Percentiles rank a stretch among this genome's conserved stretches.
Evolutionary conservation across 1,140 invertebrate species (phyloP).

Genomic region (Solenopsis invicta): DNA sequence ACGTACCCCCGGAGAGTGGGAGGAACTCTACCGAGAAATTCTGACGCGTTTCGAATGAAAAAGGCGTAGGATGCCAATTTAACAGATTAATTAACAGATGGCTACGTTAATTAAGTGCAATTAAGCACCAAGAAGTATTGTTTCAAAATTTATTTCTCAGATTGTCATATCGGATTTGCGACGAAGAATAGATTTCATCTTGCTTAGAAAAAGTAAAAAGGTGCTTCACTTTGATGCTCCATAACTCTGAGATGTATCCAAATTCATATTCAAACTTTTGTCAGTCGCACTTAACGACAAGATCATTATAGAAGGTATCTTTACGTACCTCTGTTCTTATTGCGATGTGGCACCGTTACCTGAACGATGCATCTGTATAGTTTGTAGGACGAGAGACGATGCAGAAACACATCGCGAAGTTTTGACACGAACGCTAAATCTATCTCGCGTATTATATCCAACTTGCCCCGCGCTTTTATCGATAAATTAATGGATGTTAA

Average conservation of each 20-base stretch:
- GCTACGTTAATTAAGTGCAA: conserved; percentile 2
- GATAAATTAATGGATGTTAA: conserved; percentile 63
- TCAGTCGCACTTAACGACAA: conserved; percentile 14
- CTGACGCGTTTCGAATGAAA: conserved; percentile 23
- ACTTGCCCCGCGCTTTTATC: conserved; percentile 49
- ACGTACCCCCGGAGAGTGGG: not conserved
- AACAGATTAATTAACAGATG: conserved; percentile 30
- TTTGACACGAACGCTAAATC: conserved; percentile 44
- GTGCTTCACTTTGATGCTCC: not conserved
- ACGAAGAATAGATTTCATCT: not conserved
- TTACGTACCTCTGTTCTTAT: not conserved
- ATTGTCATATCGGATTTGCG: not conserved
- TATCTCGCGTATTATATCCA: conserved; percentile 50
- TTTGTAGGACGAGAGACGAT: conserved; percentile 33
- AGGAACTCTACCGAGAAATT: conserved; percentile 24
- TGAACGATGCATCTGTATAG: conserved; percentile 25
- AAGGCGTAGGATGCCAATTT: conserved; percentile 19
- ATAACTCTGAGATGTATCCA: not conserved
- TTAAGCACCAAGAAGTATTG: not conserved
- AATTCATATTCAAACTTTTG: conserved; percentile 1
- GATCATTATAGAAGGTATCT: conserved; percentile 13
- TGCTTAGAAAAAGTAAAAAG: not conserved
- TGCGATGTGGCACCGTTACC: conserved; percentile 14
- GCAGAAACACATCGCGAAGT: conserved; percentile 55
- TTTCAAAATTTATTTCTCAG: not conserved